Evolutionary conservation across 2,888 invertebrate genomes (phyloP).

Genomic region (Ormyrus thymus): DNA sequence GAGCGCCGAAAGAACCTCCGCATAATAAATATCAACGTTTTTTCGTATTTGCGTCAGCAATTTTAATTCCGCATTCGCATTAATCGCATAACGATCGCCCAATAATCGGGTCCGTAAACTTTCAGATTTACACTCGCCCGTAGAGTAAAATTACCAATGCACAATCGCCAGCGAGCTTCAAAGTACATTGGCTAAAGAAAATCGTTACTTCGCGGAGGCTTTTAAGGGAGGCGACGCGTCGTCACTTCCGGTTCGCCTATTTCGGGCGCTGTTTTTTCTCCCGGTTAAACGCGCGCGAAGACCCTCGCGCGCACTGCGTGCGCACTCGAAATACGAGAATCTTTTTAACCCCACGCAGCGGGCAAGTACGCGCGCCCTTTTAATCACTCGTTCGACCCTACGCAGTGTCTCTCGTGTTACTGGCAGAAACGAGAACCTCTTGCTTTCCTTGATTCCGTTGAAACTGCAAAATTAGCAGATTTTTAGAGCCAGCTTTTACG

Average conservation of each 20-base stretch:
- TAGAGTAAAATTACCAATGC: too few species aligned
- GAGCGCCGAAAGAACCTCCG: too few species aligned
- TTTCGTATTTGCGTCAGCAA: too few species aligned
- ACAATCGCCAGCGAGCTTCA: too few species aligned
- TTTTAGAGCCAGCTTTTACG: background rate
- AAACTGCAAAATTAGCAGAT: too few species aligned
- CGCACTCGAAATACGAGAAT: constrained; percentile 35
- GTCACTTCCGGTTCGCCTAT: constrained; percentile 44
- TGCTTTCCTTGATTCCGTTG: background rate
- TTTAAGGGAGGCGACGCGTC: background rate
- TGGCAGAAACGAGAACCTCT: constrained; percentile 3
- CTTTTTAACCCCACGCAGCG: constrained; percentile 33
- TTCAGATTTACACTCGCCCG: too few species aligned
- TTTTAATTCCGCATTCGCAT: too few species aligned
- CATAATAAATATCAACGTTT: too few species aligned
- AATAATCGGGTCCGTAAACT: too few species aligned
- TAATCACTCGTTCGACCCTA: constrained; percentile 36
- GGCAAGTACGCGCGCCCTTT: constrained; percentile 15
- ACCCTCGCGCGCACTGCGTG: constrained; percentile 2
- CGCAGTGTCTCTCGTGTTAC: constrained; percentile 25
- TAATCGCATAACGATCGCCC: too few species aligned
- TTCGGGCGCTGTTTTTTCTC: constrained; percentile 24
- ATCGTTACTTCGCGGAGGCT: too few species aligned
- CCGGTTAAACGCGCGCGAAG: background rate
- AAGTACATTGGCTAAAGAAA: too few species aligned